A percentile compares a stretch with the other conserved stretches of the same genome.
These are phyloP conservation scores for Polyommatus icarus DNA, from an alignment of 2,888 invertebrate genomes.

Conservation along the genomic window DNA sequence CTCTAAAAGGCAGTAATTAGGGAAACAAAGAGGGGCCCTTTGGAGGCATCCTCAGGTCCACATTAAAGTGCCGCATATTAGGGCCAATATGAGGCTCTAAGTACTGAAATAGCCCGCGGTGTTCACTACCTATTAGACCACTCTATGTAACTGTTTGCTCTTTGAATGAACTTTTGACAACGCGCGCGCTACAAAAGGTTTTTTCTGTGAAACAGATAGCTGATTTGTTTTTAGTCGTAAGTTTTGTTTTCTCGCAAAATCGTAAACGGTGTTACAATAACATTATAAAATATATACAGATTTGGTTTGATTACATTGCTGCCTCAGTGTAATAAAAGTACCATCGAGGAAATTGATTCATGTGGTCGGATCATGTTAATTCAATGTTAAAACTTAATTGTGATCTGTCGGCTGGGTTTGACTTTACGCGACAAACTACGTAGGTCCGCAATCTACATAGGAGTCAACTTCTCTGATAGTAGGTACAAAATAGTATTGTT, in stretches of 20 bases:
- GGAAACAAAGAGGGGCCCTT: constrained; percentile 59
- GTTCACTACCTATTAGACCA: constrained; percentile 56
- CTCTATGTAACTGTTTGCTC: constrained; percentile 38
- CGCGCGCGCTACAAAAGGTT: constrained; percentile 16
- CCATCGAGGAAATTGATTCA: no score
- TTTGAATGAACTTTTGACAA: constrained; percentile 25
- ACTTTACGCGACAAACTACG: no score
- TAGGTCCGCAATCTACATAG: no score
- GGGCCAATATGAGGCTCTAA: constrained; percentile 65
- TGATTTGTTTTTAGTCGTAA: not conserved
- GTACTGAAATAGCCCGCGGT: constrained; percentile 60
- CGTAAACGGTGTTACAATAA: not conserved
- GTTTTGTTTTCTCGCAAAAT: not conserved
- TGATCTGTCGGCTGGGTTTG: no score
- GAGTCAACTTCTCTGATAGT: no score
- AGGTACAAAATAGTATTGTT: no score
- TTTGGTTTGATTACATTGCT: no score
- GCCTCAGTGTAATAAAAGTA: no score
- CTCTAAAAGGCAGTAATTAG: constrained; percentile 55
- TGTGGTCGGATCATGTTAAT: no score
- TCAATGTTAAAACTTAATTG: no score
- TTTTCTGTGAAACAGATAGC: not conserved
- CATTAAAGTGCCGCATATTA: constrained; percentile 74
- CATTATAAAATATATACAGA: no score
- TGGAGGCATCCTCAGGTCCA: constrained; percentile 56